Conservation (phyloP, 2,113 vertebrate species). For the Coregonus clupeaformis region DNA sequence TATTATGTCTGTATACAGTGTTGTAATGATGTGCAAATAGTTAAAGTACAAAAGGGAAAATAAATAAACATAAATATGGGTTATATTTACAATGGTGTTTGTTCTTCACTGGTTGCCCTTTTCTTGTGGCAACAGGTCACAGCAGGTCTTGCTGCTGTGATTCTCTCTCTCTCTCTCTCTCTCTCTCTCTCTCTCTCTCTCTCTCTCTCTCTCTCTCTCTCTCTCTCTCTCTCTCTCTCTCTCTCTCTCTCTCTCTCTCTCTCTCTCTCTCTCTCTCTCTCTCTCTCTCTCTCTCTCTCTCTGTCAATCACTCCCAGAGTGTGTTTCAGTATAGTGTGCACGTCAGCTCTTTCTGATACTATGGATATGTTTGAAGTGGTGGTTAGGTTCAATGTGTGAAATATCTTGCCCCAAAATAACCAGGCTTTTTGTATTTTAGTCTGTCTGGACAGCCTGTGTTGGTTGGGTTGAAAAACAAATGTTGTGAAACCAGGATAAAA, state of each 20-base stretch:
- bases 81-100: too few relatives aligned
- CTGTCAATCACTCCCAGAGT: neutral
- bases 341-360: slow-evolving; percentile 24
- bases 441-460: neutral
- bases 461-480: neutral
- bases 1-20: too few relatives aligned
- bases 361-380: neutral
- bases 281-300: neutral
- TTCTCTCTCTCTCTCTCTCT: neutral
- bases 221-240: neutral
- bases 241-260: slow-evolving; percentile 2
- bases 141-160: too few relatives aligned
- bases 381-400: slow-evolving; percentile 6
- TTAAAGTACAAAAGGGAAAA: too few relatives aligned
- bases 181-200: neutral
- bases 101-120: too few relatives aligned
- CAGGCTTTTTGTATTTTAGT: neutral
- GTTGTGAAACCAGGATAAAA: too few relatives aligned
- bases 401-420: neutral
- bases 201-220: neutral
- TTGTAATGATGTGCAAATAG: too few relatives aligned
- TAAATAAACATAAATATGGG: neutral
- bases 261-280: neutral
- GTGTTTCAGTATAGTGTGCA: neutral
- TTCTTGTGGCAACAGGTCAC: too few relatives aligned